Percentiles rank a stretch among this genome's conserved stretches.
These are phyloP conservation scores for Mythimna ferrago DNA, from an alignment of 2,888 invertebrate genomes.

Conservation along the genomic window DNA sequence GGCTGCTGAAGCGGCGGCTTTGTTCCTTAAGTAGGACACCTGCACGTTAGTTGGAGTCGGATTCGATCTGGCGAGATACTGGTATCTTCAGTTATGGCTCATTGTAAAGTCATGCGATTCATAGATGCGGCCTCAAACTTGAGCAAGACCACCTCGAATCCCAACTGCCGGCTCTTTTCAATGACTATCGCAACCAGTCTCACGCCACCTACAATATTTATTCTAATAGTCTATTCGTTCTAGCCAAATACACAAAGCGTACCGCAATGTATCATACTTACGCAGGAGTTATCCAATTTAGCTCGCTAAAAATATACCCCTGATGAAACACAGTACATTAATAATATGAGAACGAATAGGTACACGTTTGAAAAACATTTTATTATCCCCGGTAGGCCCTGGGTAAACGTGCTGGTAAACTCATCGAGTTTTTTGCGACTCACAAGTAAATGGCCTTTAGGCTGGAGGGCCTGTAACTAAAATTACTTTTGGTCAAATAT, in stretches of 20 bases:
- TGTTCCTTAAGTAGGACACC: too few species aligned
- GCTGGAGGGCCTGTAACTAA: not conserved
- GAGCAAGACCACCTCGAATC: too few species aligned
- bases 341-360: conserved; percentile 17
- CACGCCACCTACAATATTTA: not conserved
- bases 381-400: conserved; percentile 19
- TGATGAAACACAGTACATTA: conserved; percentile 12
- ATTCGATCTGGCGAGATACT: too few species aligned
- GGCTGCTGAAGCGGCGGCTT: too few species aligned
- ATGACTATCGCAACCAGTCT: not conserved
- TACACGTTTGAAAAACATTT: conserved; percentile 26
- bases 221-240: conserved; percentile 1
- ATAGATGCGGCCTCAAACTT: too few species aligned
- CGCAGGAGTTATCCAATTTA: conserved; percentile 29
- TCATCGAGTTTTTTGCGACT: conserved; percentile 8
- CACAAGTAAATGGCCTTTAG: conserved; percentile 7
- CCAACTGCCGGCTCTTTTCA: too few species aligned
- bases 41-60: too few species aligned
- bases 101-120: too few species aligned
- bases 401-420: conserved; percentile 7
- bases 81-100: too few species aligned
- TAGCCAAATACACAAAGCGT: conserved; percentile 11
- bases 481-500: not conserved
- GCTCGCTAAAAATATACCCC: conserved; percentile 10
- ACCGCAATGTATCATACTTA: conserved; percentile 16